Evolutionary conservation across 92 coral and sea anemone species (phyloP), one percentile per base, ranked within the genome.

Genomic region (Blastomussa wellsi): DNA sequence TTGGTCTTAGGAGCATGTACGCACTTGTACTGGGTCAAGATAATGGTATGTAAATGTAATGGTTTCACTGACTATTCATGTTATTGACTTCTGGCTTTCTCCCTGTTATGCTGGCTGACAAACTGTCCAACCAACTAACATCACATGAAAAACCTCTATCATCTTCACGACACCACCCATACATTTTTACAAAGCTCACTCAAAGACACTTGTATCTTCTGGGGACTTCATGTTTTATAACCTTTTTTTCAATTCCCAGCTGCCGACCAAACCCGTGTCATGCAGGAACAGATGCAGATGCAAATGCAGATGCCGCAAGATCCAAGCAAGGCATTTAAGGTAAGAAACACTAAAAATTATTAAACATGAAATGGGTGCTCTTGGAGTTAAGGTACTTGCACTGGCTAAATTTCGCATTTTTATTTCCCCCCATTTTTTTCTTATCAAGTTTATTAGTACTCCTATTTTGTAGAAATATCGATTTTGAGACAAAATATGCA

Each of bases 241-340:
- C 26, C 35, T 20, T 57, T 20, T 48, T 64, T 48, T 52, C 14
- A 38, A 22, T 71, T 41, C 57, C 16, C 79, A 97, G 99, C 99
- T 74, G 99, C 99, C 14, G 99, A 97, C 80, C 98, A 95, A 77
- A 97, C 99, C 0, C 99, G 99, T 60, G 94, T 91, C 79, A 97
- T 97, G 99, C 99, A 97, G 79, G 99, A 97, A 42, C 99, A 97
- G 83, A 94, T 97, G 99, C 96, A 93, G 69, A 93, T 93, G 96
- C 98, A 95, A 57, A 95, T 95, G 95, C 96, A 95, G 79, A 96
- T 96, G 98, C 99, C 99, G 10, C 99, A 92, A 82, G 99, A 97
- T 77, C 99, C 99, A 7, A 91, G 95, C 90, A 97, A 97, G 68
- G 99, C 99, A 28, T 97, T 97, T 84, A 97, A 97, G 98, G 99